Evolutionary conservation across 2,113 vertebrate genomes (phyloP), one percentile per base, ranked within the genome.

Genomic region (Brienomyrus brachyistius): DNA sequence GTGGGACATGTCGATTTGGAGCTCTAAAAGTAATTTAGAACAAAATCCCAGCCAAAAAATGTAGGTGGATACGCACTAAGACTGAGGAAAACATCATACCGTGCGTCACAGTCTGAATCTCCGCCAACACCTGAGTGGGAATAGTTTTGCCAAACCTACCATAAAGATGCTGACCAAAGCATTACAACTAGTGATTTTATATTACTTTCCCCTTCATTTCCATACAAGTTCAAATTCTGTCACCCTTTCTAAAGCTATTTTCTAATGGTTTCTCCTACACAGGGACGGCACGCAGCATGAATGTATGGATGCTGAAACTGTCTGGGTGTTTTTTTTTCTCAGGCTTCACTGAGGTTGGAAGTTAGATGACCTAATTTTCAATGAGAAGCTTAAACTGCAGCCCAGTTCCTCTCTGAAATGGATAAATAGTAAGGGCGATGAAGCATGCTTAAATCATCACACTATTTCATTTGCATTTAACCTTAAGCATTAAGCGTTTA

Each of bases 141-240:
- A 50, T 50, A 51, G 45, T 27, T 85, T 50, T 50, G 19, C 13
- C n/a, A 51, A 86, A 86, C 83, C 83, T 80, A 86, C 45, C 23
- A 31, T 27, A 50, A 27, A 86, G 11, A 86, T 86, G 83, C 45
- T 86, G 83, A 86, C 83, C 47, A 86, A 50, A 86, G 83, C 83
- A 48, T 11, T 86, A 48, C 83, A 85, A 85, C 83, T 51, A 86
- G 83, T 86, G 83, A 50, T 84, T 23, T 84, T 84, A 27, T 86
- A 50, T 51, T 86, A 86, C 83, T 10, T 27, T 86, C 48, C 27
- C 45, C 43, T 86, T 48, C 83, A 86, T 86, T 50, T 50, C 83
- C 45, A 86, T 50, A 86, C 45, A 31, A 50, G 83, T 51, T 86
- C 83, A 86, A 27, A 86, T 86, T 27, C 48, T 27, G 43, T 9